A percentile compares a stretch with the other conserved stretches of the same genome.
phyloP scores from a whole-genome alignment of 2,113 vertebrate species.

The Erpornis zantholeuca region DNA sequence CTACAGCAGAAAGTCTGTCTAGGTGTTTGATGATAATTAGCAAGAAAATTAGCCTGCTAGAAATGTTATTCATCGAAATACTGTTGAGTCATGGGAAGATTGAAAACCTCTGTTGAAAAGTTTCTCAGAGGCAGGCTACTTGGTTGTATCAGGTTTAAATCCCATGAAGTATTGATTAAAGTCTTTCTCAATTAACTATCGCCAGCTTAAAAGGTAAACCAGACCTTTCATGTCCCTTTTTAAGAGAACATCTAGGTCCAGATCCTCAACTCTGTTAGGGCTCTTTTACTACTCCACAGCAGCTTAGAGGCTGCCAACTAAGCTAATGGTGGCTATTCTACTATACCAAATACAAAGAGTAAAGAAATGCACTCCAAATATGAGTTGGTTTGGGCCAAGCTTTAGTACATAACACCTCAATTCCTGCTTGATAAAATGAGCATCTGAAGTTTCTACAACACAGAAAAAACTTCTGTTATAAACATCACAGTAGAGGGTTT shows the following conservation, averaged over 20 bases:
- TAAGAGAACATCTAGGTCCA: not conserved
- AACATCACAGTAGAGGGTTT: accelerated
- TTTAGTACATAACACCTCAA: not conserved
- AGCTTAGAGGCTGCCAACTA: not conserved
- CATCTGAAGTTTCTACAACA: not conserved
- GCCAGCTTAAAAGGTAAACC: not conserved
- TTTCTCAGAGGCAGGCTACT: conserved; percentile 58
- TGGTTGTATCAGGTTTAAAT: conserved; percentile 50
- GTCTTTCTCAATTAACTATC: not conserved
- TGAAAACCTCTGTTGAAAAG: conserved; percentile 33
- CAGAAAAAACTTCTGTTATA: not conserved
- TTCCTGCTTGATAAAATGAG: not conserved
- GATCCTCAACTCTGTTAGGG: not conserved
- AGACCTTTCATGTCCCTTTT: not conserved
- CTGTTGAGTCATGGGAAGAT: conserved; percentile 17
- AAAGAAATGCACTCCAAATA: not conserved
- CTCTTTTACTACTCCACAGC: not conserved
- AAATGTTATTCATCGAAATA: conserved; percentile 65
- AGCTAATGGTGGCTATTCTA: not conserved
- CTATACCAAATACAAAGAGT: not conserved
- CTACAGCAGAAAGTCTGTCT: conserved; percentile 59
- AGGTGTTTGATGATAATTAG: conserved; percentile 68
- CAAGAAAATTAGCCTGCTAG: conserved; percentile 68
- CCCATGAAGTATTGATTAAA: conserved; percentile 55
- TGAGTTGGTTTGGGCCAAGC: not conserved